Percentiles rank a stretch among this genome's conserved stretches.
phyloP scores from a whole-genome alignment of 2,888 invertebrate species.

The Hypercompe scribonia region DNA sequence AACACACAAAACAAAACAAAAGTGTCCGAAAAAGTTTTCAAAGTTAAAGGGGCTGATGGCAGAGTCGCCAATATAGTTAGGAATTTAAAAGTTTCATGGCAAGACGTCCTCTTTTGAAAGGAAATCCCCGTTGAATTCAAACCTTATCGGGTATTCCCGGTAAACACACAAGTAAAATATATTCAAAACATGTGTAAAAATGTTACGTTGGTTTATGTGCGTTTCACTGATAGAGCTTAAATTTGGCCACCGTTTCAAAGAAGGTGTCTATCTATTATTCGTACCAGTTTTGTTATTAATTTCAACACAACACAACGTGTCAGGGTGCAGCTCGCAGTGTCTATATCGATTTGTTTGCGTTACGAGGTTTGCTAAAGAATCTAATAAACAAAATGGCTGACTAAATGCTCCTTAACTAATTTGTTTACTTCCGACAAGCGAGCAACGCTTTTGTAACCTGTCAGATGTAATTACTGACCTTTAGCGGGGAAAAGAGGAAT shows the following conservation, averaged over 20 bases:
- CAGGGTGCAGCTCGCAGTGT: too few relatives aligned
- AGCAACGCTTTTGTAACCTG: not conserved
- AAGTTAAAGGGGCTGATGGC: too few relatives aligned
- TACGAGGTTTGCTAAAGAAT: not conserved
- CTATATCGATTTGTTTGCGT: not conserved
- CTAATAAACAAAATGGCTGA: not conserved
- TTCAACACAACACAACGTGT: too few relatives aligned
- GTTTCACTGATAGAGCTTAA: too few relatives aligned
- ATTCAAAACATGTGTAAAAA: too few relatives aligned
- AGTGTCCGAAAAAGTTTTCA: not conserved
- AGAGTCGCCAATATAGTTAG: too few relatives aligned
- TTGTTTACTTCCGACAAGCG: conserved; percentile 4
- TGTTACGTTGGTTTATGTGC: too few relatives aligned
- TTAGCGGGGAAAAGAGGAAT: not conserved
- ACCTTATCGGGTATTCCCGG: not conserved
- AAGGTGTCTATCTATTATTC: too few relatives aligned
- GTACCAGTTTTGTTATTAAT: too few relatives aligned
- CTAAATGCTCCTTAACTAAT: not conserved
- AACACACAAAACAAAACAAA: not conserved
- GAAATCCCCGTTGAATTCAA: not conserved
- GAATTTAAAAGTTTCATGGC: too few relatives aligned
- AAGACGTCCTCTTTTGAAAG: not conserved
- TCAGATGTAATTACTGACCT: conserved; percentile 2
- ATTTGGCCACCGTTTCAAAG: too few relatives aligned
- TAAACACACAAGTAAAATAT: not conserved